A percentile compares a stretch with the other conserved stretches of the same genome.
phyloP scores from a whole-genome alignment of 1,140 invertebrate genomes.

The Bombus turneri region DNA sequence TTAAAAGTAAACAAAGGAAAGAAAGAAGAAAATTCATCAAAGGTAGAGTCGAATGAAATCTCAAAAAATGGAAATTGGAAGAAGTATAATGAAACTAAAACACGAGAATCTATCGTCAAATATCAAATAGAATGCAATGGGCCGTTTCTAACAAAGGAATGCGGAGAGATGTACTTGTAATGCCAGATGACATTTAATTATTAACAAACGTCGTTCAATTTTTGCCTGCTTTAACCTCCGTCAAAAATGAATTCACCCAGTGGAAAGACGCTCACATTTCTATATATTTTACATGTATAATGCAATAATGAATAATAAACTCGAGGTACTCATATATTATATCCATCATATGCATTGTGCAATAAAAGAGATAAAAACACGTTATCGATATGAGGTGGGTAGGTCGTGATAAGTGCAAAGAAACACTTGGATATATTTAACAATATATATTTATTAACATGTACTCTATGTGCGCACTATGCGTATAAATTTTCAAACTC shows the following conservation, averaged over 20 bases:
- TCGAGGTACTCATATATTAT: too few species aligned
- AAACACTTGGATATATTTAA: too few species aligned
- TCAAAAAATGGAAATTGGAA: not conserved
- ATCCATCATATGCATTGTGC: too few species aligned
- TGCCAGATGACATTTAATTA: not conserved
- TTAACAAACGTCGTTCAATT: not conserved
- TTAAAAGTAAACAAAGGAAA: too few species aligned
- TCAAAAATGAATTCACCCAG: not conserved
- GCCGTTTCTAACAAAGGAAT: not conserved
- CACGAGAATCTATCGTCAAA: not conserved
- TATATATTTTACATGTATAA: not conserved
- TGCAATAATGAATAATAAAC: not conserved
- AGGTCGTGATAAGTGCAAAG: too few species aligned
- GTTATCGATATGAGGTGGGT: too few species aligned
- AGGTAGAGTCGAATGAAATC: not conserved
- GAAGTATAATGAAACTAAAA: not conserved
- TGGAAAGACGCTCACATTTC: not conserved
- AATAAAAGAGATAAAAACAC: too few species aligned
- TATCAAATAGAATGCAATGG: not conserved
- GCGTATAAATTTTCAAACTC: too few species aligned
- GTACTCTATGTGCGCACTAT: too few species aligned
- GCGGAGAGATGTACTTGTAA: not conserved
- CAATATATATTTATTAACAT: too few species aligned
- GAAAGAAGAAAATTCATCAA: not conserved
- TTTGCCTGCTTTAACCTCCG: not conserved